Evolutionary conservation across 2,797 vertebrate genomes (phyloP), one percentile per base, ranked within the genome.

Genomic region (Nothura maculosa): DNA sequence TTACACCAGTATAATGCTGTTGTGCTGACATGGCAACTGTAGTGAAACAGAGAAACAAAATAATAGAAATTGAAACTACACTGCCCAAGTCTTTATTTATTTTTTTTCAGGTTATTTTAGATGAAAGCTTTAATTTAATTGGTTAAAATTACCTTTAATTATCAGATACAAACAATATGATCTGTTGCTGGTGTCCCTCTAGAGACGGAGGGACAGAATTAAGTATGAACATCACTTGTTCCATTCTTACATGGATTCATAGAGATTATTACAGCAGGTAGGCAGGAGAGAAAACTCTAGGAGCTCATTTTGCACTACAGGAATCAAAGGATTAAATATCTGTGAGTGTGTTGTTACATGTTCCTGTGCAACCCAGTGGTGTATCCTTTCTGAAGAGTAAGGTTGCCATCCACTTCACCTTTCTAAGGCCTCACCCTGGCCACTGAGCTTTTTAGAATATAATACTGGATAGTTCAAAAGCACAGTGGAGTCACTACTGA

Each of bases 21-120:
- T 90, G 72, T 42, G 81, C 79, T 96, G 90, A 96, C 73, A 78
- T 63, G 83, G 66, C 60, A 96, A 94, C 63, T 90, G 52, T 11
- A 90, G 36, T 60, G 40, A 82, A 90, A 82, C 1, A 63, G 10
- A 64, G 69, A 93, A 93, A 83, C 27, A 85, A 87, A 92, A 38
- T 25, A 85, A 69, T 12, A 93, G 89, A 96, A 95, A 94, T 38
- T 78, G 90, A 94, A 96, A 93, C 47, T 66, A 76, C 6, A 13
- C 15, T 43, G 28, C 14, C 47, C 25, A 85, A 81, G 24, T 40
- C 22, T 38, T 22, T 4, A 5, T 88, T 58, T 80, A 25, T 15
- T 48, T 67, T 83, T 81, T 45, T 69, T 6, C 15, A 58, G 67
- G 67, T 77, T 67, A 32, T 87, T 81, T 5, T 3, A 92, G 30